A percentile compares a stretch with the other conserved stretches of the same genome.
phyloP scores from a whole-genome alignment of 2,797 vertebrate species.

The Enteromius radiatus region DNA sequence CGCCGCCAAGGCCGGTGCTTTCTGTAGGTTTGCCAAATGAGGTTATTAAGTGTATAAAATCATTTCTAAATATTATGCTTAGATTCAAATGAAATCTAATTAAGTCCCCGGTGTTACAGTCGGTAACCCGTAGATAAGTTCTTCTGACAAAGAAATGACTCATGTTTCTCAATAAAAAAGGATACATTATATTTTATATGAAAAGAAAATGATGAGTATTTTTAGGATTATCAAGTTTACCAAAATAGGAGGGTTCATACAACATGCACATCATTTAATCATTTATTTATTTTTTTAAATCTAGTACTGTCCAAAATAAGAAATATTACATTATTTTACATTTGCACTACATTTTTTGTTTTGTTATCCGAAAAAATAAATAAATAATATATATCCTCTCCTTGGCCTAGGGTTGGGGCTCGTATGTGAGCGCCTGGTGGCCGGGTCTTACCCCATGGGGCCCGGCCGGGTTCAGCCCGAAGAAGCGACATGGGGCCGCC shows the following conservation, averaged over 20 bases:
- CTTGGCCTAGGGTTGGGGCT: too few relatives aligned
- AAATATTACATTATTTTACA: neutral
- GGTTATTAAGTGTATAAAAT: conserved; percentile 31
- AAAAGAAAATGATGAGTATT: neutral
- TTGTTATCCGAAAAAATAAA: too few relatives aligned
- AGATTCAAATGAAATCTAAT: conserved; percentile 27
- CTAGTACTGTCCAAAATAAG: too few relatives aligned
- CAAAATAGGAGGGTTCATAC: too few relatives aligned
- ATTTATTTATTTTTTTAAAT: too few relatives aligned
- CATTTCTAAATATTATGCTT: conserved; percentile 7
- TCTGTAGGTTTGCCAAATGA: conserved; percentile 44
- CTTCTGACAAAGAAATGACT: neutral
- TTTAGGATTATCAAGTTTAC: neutral
- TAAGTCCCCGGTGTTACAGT: neutral
- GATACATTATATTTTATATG: neutral
- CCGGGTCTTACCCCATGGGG: too few relatives aligned
- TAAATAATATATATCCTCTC: too few relatives aligned
- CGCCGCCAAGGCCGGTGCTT: conserved; percentile 32
- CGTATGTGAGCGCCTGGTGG: too few relatives aligned
- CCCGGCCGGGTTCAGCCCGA: too few relatives aligned
- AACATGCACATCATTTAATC: too few relatives aligned
- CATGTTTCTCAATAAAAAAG: neutral
- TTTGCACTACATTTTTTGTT: too few relatives aligned
- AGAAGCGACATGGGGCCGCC: too few relatives aligned
- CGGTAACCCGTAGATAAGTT: neutral